These are phyloP conservation scores for Drosophila mettleri DNA, from an alignment of 2,888 invertebrate genomes.

Conservation along the genomic window DNA sequence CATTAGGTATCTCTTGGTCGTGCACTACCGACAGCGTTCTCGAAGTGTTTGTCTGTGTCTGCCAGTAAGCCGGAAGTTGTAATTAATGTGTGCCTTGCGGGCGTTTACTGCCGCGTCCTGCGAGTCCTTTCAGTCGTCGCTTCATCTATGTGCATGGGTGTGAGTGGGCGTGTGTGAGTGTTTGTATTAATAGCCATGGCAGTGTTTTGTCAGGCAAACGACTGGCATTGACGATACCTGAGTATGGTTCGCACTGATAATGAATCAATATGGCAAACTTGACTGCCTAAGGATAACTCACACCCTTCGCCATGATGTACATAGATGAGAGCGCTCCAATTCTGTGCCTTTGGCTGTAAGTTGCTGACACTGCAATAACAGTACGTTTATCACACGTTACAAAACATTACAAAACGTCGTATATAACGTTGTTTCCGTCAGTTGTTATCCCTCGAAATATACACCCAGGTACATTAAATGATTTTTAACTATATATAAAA, in stretches of 20 bases:
- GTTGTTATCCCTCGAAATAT: not conserved
- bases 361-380: slow-evolving; percentile 9
- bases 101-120: slow-evolving; percentile 65
- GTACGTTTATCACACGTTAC: slow-evolving; percentile 2
- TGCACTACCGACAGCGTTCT: too few relatives aligned
- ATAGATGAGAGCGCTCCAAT: slow-evolving; percentile 1
- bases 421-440: not conserved
- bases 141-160: slow-evolving; percentile 3
- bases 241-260: slow-evolving; percentile 42
- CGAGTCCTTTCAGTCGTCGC: slow-evolving; percentile 30
- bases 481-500: not conserved
- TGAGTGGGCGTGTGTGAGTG: slow-evolving; percentile 10
- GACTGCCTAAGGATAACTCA: slow-evolving; percentile 28
- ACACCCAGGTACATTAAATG: not conserved
- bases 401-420: not conserved
- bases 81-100: slow-evolving; percentile 76
- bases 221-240: slow-evolving; percentile 38
- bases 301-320: slow-evolving; percentile 1
- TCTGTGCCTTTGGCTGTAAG: not conserved
- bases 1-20: not conserved
- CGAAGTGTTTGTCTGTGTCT: slow-evolving; percentile 8
- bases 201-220: slow-evolving; percentile 48
- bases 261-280: slow-evolving; percentile 47
- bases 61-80: slow-evolving; percentile 71
- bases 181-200: slow-evolving; percentile 44